Evolutionary conservation across 1,140 invertebrate species (phyloP), one percentile per base, ranked within the genome.

Genomic region (Papilio polyxenes): DNA sequence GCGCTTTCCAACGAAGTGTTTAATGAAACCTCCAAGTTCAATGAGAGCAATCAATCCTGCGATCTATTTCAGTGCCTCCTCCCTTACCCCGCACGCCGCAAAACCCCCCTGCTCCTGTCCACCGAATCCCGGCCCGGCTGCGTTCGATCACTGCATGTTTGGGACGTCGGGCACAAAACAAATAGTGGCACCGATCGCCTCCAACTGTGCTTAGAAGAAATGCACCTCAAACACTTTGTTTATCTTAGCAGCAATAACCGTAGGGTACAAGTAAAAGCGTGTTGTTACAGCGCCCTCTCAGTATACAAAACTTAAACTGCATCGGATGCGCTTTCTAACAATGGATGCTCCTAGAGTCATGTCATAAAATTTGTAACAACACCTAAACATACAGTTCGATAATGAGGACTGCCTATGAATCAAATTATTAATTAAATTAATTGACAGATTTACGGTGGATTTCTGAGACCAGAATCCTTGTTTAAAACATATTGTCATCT

Each of bases 141-240:
- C 49, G 62, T 75, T 75, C 48, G 75, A 80, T 85, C 84, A 83
- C 51, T 72, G 72, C 37, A 82, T 74, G 82, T 75, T 81, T 75
- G 62, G 80, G 82, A 83, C 72, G 82, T 79, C 69, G 74, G 75
- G 83, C 82, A 80, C 83, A 82, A 87, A 86, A 88, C 87, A 87
- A 86, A 86, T 82, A 83, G 65, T 81, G 53, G 75, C 51, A 82
- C 72, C 77, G 81, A 83, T 83, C 80, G 83, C 86, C 81, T 44
- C 83, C 88, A 89, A 86, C 88, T 85, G 85, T 80, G 76, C 77
- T 86, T 85, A 82, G 77, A 85, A 86, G 84, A 86, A 86, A 85
- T 80, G 31, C 62, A 31, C 65, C 59, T 79, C 76, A 44, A 81
- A 81, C 65, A 77, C 59, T 49, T 76, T 86, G 85, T 86, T 86